Conservation (phyloP, 1,140 invertebrate species). For the Manduca sexta region DNA sequence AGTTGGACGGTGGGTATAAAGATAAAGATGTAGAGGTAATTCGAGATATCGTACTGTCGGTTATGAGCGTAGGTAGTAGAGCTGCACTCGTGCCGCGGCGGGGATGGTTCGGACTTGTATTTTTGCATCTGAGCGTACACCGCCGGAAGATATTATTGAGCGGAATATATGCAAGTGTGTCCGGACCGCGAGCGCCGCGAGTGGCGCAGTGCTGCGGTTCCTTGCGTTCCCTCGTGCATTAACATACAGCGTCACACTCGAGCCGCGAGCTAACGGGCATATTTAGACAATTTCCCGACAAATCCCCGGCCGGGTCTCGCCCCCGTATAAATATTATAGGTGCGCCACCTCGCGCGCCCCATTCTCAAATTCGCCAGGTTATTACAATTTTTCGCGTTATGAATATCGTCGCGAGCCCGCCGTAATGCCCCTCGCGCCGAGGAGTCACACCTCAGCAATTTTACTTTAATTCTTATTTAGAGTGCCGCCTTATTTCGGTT, state of each 20-base stretch:
- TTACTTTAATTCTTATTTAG: constrained; percentile 72
- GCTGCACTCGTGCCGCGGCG: too few species aligned
- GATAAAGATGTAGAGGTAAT: too few species aligned
- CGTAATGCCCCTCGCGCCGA: constrained; percentile 37
- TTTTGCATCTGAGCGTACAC: too few species aligned
- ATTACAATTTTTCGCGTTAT: constrained; percentile 72
- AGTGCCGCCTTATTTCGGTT: constrained; percentile 63
- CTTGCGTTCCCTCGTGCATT: not conserved
- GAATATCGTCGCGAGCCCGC: constrained; percentile 55
- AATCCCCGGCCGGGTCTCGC: constrained; percentile 37
- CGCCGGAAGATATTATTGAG: too few species aligned
- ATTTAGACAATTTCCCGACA: constrained; percentile 65
- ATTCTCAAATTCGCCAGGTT: constrained; percentile 55
- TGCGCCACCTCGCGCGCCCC: constrained; percentile 37
- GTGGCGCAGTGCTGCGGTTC: too few species aligned
- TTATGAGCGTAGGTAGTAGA: too few species aligned
- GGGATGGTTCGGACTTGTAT: too few species aligned
- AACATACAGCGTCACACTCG: constrained; percentile 20
- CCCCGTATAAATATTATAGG: constrained; percentile 47
- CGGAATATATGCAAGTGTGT: too few species aligned
- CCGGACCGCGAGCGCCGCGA: too few species aligned
- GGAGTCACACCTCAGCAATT: constrained; percentile 68
- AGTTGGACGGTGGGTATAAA: too few species aligned
- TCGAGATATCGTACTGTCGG: too few species aligned
- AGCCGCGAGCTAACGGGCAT: constrained; percentile 30